Evolutionary conservation across 2,888 invertebrate genomes (phyloP).

Genomic region (Stegophylla sp.): DNA sequence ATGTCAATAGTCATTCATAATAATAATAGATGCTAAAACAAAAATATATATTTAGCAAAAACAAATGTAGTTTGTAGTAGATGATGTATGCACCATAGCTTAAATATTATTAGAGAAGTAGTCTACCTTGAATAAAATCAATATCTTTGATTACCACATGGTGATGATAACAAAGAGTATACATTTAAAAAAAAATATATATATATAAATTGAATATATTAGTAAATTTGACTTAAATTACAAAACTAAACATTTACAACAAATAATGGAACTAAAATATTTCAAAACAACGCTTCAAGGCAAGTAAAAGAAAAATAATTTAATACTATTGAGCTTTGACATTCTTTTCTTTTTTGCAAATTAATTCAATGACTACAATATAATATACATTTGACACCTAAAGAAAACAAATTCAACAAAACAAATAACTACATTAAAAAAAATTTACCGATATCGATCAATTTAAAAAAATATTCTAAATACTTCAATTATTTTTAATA

Average conservation of each 20-base stretch:
- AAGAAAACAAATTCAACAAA: conserved; percentile 50
- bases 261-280: conserved; percentile 53
- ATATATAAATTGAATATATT: conserved; percentile 47
- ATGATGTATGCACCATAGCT: conserved; percentile 29
- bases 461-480: conserved; percentile 36
- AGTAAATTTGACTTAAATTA: conserved; percentile 55
- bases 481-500: conserved; percentile 6
- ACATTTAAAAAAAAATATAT: conserved; percentile 52
- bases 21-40: background rate
- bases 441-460: background rate
- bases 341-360: conserved; percentile 37
- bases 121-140: conserved; percentile 38
- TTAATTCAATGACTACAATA: conserved; percentile 55
- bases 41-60: conserved; percentile 22
- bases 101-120: conserved; percentile 43
- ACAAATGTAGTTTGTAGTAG: conserved; percentile 4
- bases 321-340: conserved; percentile 54
- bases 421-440: conserved; percentile 20
- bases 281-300: conserved; percentile 42
- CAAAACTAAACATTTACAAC: conserved; percentile 55
- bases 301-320: conserved; percentile 51
- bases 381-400: conserved; percentile 45
- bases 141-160: conserved; percentile 23
- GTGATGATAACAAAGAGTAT: conserved; percentile 50
- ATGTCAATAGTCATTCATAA: conserved; percentile 16